Evolutionary conservation across 2,113 vertebrate genomes (phyloP), one percentile per base, ranked within the genome.

Genomic region (Heteronetta atricapilla): DNA sequence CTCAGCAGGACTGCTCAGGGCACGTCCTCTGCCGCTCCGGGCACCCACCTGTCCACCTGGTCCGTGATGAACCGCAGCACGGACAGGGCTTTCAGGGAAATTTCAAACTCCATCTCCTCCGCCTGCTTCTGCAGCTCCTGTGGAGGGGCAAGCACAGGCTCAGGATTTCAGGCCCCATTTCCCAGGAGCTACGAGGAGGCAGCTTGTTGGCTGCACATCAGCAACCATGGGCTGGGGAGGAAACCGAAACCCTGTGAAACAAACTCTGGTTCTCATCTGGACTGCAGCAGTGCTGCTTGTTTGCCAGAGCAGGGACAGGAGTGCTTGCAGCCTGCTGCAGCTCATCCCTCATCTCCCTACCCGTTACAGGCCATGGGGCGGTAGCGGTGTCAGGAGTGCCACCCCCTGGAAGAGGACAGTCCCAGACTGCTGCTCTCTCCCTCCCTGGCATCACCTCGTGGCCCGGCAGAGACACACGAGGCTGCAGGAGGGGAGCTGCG

Each of bases 61-160:
- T 99, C 99, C 0, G 99, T 99, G 97, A 99, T 98, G 95, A 98
- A 99, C 34, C 99, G 98, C 81, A 99, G 98, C 80, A 99, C 99
- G 0, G 99, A 98, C 20, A 99, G 92, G 7, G 99, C 98, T 97
- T 99, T 99, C 89, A 99, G 95, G 13, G 99, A 97, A 69, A 99
- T 99, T 86, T 99, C 98, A 98, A 99, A 99, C 93, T 99, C 99
- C 98, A 99, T 96, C 0, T 77, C 58, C 69, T 98, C 96, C 0
- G 97, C 98, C 93, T 99, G 99, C 52, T 95, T 96, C 97, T 98
- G 98, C 76, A 99, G 95, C 89, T 99, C 99, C 99, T 99, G 96
- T 19, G 36, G 86, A 53, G 21, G 34, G 20, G 59, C 29, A 76
- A 82, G n/a, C 29, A 58, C 50, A 94, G 64, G 53, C 52, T 66